These are phyloP conservation scores for Hymenopus coronatus DNA, from an alignment of 2,888 invertebrate genomes.

Conservation along the genomic window DNA sequence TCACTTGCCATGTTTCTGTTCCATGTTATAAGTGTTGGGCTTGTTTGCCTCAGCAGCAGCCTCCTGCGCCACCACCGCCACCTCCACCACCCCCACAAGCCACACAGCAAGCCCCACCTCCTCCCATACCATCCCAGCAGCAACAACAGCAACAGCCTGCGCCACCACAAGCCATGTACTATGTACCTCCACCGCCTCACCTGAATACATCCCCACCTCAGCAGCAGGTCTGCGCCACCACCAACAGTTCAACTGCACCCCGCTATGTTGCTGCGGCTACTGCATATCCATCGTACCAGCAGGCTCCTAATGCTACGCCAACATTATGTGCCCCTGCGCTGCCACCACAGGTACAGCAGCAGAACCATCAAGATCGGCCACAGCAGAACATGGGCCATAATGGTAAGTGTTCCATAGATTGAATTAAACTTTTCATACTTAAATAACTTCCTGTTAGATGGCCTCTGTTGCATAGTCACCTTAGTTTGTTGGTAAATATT, in stretches of 20 bases:
- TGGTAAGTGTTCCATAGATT: neutral
- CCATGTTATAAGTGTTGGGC: neutral
- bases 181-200: slow-evolving; percentile 18
- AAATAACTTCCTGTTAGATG: no score
- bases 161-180: slow-evolving; percentile 14
- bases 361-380: slow-evolving; percentile 16
- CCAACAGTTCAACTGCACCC: slow-evolving; percentile 2
- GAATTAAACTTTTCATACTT: neutral
- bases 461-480: no score
- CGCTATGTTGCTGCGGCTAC: slow-evolving; percentile 6
- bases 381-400: slow-evolving; percentile 3
- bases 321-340: slow-evolving; percentile 1
- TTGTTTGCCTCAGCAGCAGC: neutral
- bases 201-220: slow-evolving; percentile 12
- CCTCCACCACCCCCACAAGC: neutral
- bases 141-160: slow-evolving; percentile 7
- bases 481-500: no score
- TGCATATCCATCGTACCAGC: slow-evolving; percentile 11
- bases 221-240: neutral
- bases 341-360: neutral
- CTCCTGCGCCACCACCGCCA: neutral
- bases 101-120: neutral
- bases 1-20: neutral
- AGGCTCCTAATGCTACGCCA: neutral
- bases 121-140: neutral